A percentile compares a stretch with the other conserved stretches of the same genome.
These are phyloP conservation scores for Apogon talboti DNA, from an alignment of 2,797 vertebrate genomes.

Conservation along the genomic window DNA sequence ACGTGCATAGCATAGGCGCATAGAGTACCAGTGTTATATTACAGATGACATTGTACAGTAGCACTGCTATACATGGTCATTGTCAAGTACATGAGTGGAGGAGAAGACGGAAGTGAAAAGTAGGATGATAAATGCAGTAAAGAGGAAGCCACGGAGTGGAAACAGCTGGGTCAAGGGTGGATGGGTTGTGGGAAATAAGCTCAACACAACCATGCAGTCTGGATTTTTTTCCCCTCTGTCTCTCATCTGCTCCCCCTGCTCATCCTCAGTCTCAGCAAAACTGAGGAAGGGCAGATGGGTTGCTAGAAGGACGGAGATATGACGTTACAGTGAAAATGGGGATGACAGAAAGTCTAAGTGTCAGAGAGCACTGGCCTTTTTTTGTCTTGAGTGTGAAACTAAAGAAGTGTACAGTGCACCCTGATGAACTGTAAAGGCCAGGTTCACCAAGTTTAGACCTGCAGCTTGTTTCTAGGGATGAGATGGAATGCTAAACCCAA, in stretches of 20 bases:
- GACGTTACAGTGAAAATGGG: slow-evolving; percentile 51
- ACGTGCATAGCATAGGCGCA: slow-evolving; percentile 2
- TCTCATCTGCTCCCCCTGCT: slow-evolving; percentile 31
- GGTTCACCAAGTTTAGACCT: slow-evolving; percentile 42
- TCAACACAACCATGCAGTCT: slow-evolving; percentile 42
- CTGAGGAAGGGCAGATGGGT: slow-evolving; percentile 56
- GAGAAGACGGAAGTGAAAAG: slow-evolving; percentile 40
- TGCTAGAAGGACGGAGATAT: slow-evolving; percentile 47
- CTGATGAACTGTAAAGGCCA: slow-evolving; percentile 23
- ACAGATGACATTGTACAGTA: slow-evolving; percentile 66
- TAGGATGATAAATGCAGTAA: slow-evolving; percentile 38
- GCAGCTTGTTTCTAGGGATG: background rate
- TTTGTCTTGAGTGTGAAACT: slow-evolving; percentile 35
- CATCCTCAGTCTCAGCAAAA: slow-evolving; percentile 53
- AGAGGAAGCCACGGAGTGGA: slow-evolving; percentile 63
- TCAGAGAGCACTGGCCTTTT: slow-evolving; percentile 20
- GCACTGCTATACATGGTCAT: slow-evolving; percentile 52
- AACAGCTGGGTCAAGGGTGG: slow-evolving; percentile 75
- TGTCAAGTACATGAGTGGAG: slow-evolving; percentile 26
- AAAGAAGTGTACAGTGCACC: slow-evolving; percentile 24
- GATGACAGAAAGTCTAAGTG: slow-evolving; percentile 46
- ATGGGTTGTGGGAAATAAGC: slow-evolving; percentile 76
- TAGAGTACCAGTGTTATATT: slow-evolving; percentile 45
- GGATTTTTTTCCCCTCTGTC: slow-evolving; percentile 20
- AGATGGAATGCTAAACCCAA: background rate